phyloP scores from a whole-genome alignment of 2,797 vertebrate species.

The Sandelia bainsii region DNA sequence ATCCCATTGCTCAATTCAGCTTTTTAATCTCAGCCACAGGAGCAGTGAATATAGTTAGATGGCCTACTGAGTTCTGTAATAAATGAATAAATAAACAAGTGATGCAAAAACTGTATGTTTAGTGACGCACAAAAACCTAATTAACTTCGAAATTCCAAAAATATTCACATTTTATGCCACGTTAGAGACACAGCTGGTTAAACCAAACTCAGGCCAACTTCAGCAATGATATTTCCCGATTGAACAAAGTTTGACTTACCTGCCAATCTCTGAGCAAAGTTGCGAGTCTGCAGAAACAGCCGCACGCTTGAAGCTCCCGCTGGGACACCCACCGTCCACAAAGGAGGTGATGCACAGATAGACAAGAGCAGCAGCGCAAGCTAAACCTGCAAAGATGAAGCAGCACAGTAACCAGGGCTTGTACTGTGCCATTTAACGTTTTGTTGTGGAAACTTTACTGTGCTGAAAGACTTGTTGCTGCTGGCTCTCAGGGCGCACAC shows the following conservation, averaged over 20 bases:
- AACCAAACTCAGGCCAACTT: background rate
- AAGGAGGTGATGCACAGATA: constrained; percentile 51
- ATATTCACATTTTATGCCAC: accelerated
- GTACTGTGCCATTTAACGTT: constrained; percentile 62
- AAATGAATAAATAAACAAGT: constrained; percentile 5
- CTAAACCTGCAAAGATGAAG: constrained; percentile 24
- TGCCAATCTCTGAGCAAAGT: constrained; percentile 79
- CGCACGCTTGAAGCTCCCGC: constrained; percentile 63
- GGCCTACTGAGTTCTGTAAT: background rate
- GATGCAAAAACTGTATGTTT: background rate
- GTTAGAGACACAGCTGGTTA: background rate
- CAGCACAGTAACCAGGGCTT: constrained; percentile 61
- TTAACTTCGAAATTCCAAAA: background rate
- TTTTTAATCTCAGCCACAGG: constrained; percentile 15
- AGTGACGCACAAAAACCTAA: background rate
- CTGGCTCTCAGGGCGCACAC: constrained; percentile 15
- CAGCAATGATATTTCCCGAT: background rate
- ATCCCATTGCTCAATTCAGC: constrained; percentile 52
- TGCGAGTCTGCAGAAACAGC: constrained; percentile 82
- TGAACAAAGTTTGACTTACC: constrained; percentile 52
- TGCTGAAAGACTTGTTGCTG: constrained; percentile 3
- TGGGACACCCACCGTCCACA: constrained; percentile 40
- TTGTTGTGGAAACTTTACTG: background rate
- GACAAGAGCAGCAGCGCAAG: constrained; percentile 44
- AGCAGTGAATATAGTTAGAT: constrained; percentile 1